phyloP scores from a whole-genome alignment of 2,888 invertebrate genomes.

The Tipula lateralis region DNA sequence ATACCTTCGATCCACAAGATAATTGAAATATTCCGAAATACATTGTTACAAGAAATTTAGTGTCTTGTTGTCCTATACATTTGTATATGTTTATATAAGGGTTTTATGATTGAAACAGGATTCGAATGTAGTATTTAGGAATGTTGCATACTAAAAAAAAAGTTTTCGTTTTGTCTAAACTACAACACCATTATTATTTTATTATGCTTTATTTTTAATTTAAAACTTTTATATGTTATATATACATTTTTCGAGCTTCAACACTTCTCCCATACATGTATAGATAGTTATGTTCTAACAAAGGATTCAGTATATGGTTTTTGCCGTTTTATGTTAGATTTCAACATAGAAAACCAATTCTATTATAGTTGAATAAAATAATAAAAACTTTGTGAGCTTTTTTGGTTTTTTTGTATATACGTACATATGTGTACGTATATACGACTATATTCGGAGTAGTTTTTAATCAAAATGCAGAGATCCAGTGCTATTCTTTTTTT shows the following conservation, averaged over 20 bases:
- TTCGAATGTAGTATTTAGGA: not conserved
- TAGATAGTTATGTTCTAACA: not conserved
- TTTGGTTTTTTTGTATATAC: not conserved
- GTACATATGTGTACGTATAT: too few relatives aligned
- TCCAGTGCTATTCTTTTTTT: not conserved
- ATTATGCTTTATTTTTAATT: not conserved
- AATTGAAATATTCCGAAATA: not conserved
- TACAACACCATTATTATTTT: not conserved
- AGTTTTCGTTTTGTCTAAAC: not conserved
- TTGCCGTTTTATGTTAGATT: not conserved
- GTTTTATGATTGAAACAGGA: not conserved
- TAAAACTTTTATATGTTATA: not conserved
- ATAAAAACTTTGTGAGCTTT: not conserved
- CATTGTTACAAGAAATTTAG: not conserved
- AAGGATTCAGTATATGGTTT: not conserved
- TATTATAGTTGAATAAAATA: not conserved
- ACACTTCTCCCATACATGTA: not conserved
- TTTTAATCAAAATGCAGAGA: not conserved
- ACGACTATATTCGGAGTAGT: not conserved
- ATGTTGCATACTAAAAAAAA: not conserved
- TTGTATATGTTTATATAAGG: not conserved
- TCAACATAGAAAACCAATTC: not conserved
- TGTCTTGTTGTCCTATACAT: not conserved
- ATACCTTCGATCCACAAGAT: not conserved
- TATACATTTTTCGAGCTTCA: not conserved